Percentiles rank a stretch among this genome's conserved stretches.
These are phyloP conservation scores for Buceros bicornis DNA, from an alignment of 2,797 vertebrate species.

Conservation along the genomic window DNA sequence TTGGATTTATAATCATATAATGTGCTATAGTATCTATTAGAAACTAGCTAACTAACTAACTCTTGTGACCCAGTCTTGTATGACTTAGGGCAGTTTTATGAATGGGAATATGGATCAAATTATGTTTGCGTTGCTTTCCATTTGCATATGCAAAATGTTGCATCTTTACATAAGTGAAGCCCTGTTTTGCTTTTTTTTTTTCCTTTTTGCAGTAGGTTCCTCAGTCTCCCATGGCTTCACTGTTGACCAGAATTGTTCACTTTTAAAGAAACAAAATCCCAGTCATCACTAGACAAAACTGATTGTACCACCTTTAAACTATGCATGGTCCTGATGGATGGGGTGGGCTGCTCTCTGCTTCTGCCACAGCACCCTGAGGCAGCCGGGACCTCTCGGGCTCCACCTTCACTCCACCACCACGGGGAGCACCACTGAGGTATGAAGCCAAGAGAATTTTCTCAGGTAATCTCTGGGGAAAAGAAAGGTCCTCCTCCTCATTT, in stretches of 20 bases:
- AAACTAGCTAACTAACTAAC: background rate
- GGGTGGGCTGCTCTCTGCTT: background rate
- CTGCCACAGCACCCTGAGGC: background rate
- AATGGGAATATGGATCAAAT: background rate
- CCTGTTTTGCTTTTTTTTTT: background rate
- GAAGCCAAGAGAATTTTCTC: background rate
- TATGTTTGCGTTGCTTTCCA: background rate
- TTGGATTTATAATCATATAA: background rate
- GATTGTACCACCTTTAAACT: background rate
- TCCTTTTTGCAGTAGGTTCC: background rate
- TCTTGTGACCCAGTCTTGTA: background rate
- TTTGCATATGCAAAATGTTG: background rate
- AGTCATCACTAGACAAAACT: background rate
- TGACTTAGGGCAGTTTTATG: background rate
- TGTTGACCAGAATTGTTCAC: background rate
- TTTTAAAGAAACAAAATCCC: background rate
- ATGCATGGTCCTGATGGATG: rapidly evolving
- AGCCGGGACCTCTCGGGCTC: background rate
- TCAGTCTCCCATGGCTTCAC: background rate
- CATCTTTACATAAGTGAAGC: background rate
- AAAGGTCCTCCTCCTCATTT: background rate
- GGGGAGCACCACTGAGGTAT: background rate
- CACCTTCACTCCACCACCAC: background rate
- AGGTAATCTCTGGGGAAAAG: background rate
- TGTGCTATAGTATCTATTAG: background rate